Conservation (phyloP, 2,113 vertebrate species). For the Colinus virginianus region DNA sequence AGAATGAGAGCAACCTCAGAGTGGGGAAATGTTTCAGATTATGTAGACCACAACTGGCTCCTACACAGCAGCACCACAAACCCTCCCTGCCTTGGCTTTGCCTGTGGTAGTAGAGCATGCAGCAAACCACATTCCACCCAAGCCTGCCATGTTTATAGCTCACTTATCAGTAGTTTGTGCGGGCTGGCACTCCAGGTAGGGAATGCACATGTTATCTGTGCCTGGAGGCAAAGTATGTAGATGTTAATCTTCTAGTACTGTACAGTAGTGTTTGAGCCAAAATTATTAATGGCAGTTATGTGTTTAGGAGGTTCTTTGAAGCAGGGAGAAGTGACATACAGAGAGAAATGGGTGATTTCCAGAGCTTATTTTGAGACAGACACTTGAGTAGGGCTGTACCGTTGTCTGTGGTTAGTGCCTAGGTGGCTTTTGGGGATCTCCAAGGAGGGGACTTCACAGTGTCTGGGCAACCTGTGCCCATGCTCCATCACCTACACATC, state of each 20-base stretch:
- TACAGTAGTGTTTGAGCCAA: not conserved
- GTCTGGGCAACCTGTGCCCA: not conserved
- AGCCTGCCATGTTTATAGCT: not conserved
- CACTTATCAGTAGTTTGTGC: not conserved
- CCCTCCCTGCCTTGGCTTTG: not conserved
- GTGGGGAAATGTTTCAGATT: conserved; percentile 56
- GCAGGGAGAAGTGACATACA: not conserved
- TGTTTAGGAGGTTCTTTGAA: not conserved
- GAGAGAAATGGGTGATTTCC: not conserved
- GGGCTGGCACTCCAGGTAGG: not conserved
- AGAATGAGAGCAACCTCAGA: conserved; percentile 57
- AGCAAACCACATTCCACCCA: not conserved
- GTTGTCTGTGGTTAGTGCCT: not conserved
- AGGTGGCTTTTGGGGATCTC: not conserved
- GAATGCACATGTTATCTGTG: rapidly evolving
- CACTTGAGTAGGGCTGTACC: not conserved
- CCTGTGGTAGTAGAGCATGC: not conserved
- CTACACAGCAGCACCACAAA: conserved; percentile 40
- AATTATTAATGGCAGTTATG: not conserved
- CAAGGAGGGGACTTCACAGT: not conserved
- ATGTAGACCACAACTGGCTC: conserved; percentile 48
- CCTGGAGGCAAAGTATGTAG: not conserved
- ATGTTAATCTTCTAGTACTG: not conserved
- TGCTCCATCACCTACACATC: not conserved
- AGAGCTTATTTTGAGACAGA: not conserved